Base-by-base conservation (phyloP, 1,140 invertebrate species). In the Eriosoma lanigerum region DNA sequence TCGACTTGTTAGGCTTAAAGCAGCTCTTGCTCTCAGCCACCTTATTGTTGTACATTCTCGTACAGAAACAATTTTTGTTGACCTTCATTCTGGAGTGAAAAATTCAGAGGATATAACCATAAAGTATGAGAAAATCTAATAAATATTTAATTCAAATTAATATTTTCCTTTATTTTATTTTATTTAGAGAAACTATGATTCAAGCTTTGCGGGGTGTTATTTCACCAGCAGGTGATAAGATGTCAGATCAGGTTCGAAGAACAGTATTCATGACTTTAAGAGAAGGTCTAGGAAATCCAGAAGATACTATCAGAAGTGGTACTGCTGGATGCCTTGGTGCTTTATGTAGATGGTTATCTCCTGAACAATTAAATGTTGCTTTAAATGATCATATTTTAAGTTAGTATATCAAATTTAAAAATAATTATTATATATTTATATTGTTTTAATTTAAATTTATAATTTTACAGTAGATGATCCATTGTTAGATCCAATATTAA, bases 251-350 rank as follows among this genome's bases (percentile, higher is more conserved):
- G 15, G 88, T 96, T 81, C 91, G 91, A 32, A 92, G 93, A 84
- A 90, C 91, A 84, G 88, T 97, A n/a, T 90, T 92, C 81, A 83
- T 86, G 2, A 94, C 93, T 19, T 85, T 97, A 17, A 85, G 91
- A 26, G 84, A 84, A 50, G 88, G 93, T 86, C 87, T 97, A 68
- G 89, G 89, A 26, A 89, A 92, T 85, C 85, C 89, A 5, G 96
- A 97, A 84, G 95, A 98, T 84, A 87, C 91, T 2, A 94, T 93
- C 0, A 89, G 96, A 82, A 89, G 88, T 82, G 90, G 92, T 46
- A 93, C 92, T 6, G 93, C 94, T 26, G 96, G 95, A 44, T 97
- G 95, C 86, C 88, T 97, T 26, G 96, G 96, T 26, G 92, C 94
- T 1, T 86, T 98, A n/a, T 87, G 93, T 83, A 89, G 89, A 84